phyloP scores from a whole-genome alignment of 53 echinoderm and acorn worm species.

The Mesocentrotus franciscanus region DNA sequence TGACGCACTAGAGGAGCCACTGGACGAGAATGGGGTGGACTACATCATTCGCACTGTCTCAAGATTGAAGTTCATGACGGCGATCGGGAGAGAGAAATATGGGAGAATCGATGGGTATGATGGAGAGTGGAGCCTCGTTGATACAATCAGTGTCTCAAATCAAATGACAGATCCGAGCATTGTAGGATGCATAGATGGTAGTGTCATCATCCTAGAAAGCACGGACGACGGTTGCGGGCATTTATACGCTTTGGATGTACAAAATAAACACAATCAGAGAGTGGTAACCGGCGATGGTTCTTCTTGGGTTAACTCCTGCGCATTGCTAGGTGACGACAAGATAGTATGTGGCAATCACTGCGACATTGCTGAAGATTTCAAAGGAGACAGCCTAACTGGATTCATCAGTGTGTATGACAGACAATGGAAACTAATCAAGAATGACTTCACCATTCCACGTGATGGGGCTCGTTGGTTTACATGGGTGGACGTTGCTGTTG shows the following conservation, averaged over 20 bases:
- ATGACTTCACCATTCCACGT: neutral
- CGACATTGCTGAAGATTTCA: neutral
- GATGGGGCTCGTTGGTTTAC: neutral
- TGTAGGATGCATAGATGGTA: neutral
- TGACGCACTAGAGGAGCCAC: neutral
- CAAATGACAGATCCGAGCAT: neutral
- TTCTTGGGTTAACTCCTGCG: conserved; percentile 1
- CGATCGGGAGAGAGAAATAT: neutral
- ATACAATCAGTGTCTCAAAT: neutral
- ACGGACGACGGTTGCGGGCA: neutral
- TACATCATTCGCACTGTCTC: neutral
- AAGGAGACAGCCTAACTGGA: neutral
- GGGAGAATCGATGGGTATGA: conserved; percentile 27
- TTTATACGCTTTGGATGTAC: neutral
- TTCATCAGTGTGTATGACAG: conserved; percentile 37
- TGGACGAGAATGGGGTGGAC: neutral
- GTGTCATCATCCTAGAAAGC: neutral
- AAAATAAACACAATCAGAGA: neutral
- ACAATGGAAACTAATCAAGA: conserved; percentile 3
- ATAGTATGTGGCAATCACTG: conserved; percentile 33
- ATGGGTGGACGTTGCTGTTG: neutral
- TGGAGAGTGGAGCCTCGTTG: conserved; percentile 17
- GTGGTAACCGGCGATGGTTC: neutral
- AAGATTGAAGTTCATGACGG: neutral
- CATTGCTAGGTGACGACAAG: neutral